phyloP scores from a whole-genome alignment of 1,140 invertebrate species.

The Paraescarpia echinospica region DNA sequence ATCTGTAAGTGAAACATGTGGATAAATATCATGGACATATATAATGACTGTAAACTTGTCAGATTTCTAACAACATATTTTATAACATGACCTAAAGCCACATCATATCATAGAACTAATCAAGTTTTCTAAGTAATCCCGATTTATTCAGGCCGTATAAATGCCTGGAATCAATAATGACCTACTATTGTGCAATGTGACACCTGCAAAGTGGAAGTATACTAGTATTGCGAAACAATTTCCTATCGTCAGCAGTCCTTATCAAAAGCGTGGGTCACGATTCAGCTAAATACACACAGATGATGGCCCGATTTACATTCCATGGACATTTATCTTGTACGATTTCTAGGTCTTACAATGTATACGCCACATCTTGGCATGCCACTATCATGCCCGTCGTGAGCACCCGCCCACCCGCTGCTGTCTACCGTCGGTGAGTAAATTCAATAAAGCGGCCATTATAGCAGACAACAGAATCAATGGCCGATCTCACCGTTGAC shows the following conservation, averaged over 20 bases:
- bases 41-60: not conserved
- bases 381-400: not conserved
- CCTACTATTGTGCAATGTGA: not conserved
- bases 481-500: not conserved
- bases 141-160: not conserved
- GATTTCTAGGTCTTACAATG: not conserved
- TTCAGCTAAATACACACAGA: not conserved
- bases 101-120: not conserved
- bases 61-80: not conserved
- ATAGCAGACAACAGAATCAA: not conserved
- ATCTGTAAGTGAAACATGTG: too few species aligned
- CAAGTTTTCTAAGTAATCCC: not conserved
- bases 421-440: not conserved
- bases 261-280: not conserved
- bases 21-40: not conserved
- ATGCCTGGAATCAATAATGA: not conserved
- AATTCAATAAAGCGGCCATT: conserved; percentile 1
- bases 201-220: not conserved
- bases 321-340: not conserved
- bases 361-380: not conserved
- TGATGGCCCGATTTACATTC: not conserved
- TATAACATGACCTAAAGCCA: not conserved
- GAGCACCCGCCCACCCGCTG: not conserved
- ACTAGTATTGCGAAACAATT: not conserved
- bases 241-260: not conserved